These are phyloP conservation scores for Forbesichthys papilliferus DNA, from an alignment of 2,113 vertebrate species.

Conservation along the genomic window DNA sequence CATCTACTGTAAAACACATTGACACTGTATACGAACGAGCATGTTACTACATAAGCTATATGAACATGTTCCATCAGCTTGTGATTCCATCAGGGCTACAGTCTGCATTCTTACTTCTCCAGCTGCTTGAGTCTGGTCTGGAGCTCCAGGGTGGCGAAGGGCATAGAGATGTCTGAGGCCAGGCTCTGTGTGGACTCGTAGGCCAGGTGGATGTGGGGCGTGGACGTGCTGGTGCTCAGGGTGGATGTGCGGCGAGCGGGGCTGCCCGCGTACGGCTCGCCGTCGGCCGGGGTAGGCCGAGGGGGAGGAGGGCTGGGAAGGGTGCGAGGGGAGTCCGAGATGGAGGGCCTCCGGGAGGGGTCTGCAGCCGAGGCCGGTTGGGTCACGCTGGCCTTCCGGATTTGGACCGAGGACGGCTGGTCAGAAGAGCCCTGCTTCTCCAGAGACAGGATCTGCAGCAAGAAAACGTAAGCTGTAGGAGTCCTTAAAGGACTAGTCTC, in stretches of 20 bases:
- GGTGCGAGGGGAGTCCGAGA: slow-evolving; percentile 48
- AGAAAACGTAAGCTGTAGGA: background rate
- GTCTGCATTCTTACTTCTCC: slow-evolving; percentile 82
- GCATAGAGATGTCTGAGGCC: slow-evolving; percentile 90
- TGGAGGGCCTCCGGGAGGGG: slow-evolving; percentile 38
- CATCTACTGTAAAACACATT: too few relatives aligned
- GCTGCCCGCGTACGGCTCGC: slow-evolving; percentile 72
- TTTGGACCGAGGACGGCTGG: slow-evolving; percentile 85
- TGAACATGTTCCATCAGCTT: too few relatives aligned
- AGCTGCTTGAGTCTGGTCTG: slow-evolving; percentile 88
- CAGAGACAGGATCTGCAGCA: slow-evolving; percentile 83
- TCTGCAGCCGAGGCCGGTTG: slow-evolving; percentile 25
- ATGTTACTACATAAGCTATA: too few relatives aligned
- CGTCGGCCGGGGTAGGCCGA: slow-evolving; percentile 30
- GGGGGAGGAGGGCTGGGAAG: slow-evolving; percentile 30
- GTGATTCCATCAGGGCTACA: too few relatives aligned
- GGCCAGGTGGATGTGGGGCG: slow-evolving; percentile 82
- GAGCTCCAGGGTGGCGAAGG: slow-evolving; percentile 88
- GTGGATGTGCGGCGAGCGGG: slow-evolving; percentile 80
- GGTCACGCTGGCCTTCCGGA: slow-evolving; percentile 79
- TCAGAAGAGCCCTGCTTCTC: slow-evolving; percentile 83
- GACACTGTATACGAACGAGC: too few relatives aligned
- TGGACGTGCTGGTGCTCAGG: slow-evolving; percentile 74
- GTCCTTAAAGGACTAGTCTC: background rate
- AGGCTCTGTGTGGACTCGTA: slow-evolving; percentile 92